These are phyloP conservation scores for Pampus argenteus DNA, from an alignment of 2,797 vertebrate genomes.

Conservation along the genomic window DNA sequence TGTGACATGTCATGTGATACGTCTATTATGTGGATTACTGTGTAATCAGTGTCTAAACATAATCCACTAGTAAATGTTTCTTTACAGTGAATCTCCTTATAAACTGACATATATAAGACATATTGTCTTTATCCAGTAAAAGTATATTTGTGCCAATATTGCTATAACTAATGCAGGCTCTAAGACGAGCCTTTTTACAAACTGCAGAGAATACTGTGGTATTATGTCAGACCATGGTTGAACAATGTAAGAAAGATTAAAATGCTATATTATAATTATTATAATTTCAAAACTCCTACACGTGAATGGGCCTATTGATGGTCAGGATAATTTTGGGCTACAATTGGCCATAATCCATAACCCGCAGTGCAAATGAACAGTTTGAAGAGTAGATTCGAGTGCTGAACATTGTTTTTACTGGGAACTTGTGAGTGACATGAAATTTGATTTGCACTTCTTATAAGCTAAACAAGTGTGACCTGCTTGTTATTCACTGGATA, in stretches of 20 bases:
- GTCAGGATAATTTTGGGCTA: conserved; percentile 12
- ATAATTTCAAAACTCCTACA: conserved; percentile 6
- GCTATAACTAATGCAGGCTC: neutral
- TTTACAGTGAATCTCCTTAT: no score
- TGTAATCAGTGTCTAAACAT: no score
- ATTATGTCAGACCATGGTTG: neutral
- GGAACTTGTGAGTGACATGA: conserved; percentile 65
- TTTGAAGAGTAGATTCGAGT: conserved; percentile 42
- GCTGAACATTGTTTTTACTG: conserved; percentile 41
- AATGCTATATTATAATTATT: conserved; percentile 3
- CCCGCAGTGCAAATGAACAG: conserved; percentile 28
- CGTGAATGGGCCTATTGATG: neutral
- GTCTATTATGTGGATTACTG: no score
- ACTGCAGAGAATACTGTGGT: no score
- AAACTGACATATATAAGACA: no score
- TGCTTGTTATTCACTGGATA: conserved; percentile 70
- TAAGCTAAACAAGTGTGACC: conserved; percentile 70
- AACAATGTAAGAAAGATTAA: neutral
- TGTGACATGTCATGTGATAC: no score
- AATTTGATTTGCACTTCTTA: conserved; percentile 69
- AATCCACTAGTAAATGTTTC: no score
- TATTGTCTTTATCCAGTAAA: no score
- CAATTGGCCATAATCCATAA: conserved; percentile 17
- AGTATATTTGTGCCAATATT: no score
- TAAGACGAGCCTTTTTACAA: neutral